A percentile compares a stretch with the other conserved stretches of the same genome.
phyloP scores from a whole-genome alignment of 2,113 vertebrate species.

The Syngnathus typhle region DNA sequence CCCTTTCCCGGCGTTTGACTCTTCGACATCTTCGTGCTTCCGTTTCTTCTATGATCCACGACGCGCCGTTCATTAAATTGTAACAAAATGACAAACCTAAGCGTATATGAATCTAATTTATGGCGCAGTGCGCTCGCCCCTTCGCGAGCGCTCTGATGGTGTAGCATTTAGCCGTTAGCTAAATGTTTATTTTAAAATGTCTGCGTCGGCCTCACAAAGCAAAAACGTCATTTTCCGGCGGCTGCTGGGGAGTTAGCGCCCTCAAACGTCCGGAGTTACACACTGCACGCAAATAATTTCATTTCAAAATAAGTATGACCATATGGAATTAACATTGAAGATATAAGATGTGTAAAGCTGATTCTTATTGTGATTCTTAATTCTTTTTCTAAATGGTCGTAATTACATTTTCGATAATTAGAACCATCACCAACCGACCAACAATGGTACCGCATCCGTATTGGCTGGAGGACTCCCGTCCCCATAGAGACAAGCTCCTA shows the following conservation, averaged over 20 bases:
- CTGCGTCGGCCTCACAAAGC: slow-evolving; percentile 64
- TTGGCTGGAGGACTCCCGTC: slow-evolving; percentile 29
- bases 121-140: slow-evolving; percentile 47
- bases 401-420: no score
- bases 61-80: neutral
- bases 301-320: neutral
- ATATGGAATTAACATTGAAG: no score
- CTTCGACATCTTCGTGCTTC: slow-evolving; percentile 54
- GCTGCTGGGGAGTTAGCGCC: neutral
- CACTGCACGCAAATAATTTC: neutral
- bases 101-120: slow-evolving; percentile 20
- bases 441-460: neutral
- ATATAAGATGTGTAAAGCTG: no score
- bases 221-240: slow-evolving; percentile 58
- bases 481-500: slow-evolving; percentile 64
- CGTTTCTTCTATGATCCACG: slow-evolving; percentile 1
- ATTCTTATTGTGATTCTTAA: no score
- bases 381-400: no score
- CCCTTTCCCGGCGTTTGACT: slow-evolving; percentile 38
- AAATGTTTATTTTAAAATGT: slow-evolving; percentile 73
- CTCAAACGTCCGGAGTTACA: neutral
- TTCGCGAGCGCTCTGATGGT: slow-evolving; percentile 25
- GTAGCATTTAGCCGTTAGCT: slow-evolving; percentile 55
- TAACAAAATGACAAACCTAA: neutral
- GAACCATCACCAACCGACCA: slow-evolving; percentile 1